Evolutionary conservation across 2,113 vertebrate species (phyloP).

Genomic region (Macrotis lagotis): DNA sequence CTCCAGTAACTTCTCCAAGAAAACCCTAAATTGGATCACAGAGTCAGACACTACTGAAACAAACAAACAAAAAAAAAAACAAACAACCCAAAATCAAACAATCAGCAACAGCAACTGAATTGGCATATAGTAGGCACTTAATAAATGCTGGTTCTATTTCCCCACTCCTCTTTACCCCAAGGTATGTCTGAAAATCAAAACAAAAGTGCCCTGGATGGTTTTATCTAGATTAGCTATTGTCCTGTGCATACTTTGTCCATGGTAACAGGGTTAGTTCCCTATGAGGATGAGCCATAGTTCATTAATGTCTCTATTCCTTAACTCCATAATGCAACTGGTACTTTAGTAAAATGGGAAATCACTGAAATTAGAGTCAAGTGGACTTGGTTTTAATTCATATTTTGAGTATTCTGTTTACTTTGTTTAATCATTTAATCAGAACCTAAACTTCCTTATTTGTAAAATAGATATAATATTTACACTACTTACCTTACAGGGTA

Average conservation of each 20-base stretch:
- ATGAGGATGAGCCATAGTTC: background rate
- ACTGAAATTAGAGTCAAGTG: background rate
- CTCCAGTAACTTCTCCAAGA: background rate
- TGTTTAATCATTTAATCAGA: background rate
- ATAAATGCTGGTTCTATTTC: background rate
- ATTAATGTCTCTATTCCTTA: background rate
- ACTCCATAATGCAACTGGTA: background rate
- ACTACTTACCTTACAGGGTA: background rate
- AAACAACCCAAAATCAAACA: too few relatives aligned
- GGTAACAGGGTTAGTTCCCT: background rate
- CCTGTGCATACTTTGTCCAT: background rate
- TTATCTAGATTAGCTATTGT: background rate
- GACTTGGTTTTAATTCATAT: background rate
- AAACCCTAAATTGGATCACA: background rate
- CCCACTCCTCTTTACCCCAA: background rate
- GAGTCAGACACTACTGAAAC: background rate
- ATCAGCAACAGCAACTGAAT: background rate
- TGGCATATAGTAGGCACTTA: background rate
- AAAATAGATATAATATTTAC: background rate
- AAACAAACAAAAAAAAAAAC: too few relatives aligned
- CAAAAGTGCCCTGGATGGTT: background rate
- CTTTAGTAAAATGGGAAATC: background rate
- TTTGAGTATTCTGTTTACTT: background rate
- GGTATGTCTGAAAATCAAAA: background rate
- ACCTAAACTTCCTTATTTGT: background rate